phyloP scores from a whole-genome alignment of 2,113 vertebrate species.

The Sylvietta virens region DNA sequence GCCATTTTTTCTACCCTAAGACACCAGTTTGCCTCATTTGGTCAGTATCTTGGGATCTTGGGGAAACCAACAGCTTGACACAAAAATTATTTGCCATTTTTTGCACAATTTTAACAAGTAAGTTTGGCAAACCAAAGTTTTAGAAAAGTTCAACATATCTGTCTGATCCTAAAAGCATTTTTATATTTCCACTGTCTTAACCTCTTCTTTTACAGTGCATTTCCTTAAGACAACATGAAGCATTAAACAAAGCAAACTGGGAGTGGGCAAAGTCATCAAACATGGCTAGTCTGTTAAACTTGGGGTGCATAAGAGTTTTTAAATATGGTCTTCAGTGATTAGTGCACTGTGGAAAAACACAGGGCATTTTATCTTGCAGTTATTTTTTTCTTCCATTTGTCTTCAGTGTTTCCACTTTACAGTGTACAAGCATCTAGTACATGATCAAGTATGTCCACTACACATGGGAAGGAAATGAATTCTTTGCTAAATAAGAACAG shows the following conservation, averaged over 20 bases:
- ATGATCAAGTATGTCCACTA: not conserved
- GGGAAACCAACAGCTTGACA: not conserved
- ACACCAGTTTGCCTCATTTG: not conserved
- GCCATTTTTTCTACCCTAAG: not conserved
- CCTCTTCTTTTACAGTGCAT: not conserved
- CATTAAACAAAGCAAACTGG: not conserved
- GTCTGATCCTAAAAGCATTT: not conserved
- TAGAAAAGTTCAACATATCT: not conserved
- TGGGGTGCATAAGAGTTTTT: rapidly evolving
- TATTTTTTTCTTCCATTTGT: not conserved
- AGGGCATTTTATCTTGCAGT: not conserved
- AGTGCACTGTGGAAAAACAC: not conserved
- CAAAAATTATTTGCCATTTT: not conserved
- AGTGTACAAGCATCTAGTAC: not conserved
- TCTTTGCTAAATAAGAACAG: not conserved
- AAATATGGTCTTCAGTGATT: not conserved
- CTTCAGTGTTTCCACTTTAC: not conserved
- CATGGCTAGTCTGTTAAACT: rapidly evolving
- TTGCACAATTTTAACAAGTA: not conserved
- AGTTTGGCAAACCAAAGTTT: not conserved
- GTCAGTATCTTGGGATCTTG: not conserved
- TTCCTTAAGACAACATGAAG: not conserved
- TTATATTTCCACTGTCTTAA: not conserved
- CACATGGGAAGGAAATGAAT: not conserved
- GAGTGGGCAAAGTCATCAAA: not conserved